A percentile compares a stretch with the other conserved stretches of the same genome.
Conservation (phyloP, 2,888 invertebrate genomes). For the Sussaba pulchella region DNA sequence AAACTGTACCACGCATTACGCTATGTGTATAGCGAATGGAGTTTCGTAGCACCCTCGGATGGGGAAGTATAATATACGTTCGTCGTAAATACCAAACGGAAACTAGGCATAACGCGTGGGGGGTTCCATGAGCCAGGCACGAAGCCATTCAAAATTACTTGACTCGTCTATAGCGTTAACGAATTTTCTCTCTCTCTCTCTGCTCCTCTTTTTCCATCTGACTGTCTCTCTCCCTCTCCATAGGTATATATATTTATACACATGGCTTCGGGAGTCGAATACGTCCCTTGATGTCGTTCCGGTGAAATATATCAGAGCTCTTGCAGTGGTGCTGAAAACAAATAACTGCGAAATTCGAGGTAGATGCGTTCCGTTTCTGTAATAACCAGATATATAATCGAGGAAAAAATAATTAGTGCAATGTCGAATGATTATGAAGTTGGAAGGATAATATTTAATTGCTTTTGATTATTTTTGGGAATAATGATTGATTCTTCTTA, state of each 20-base stretch:
- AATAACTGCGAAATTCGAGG: too few species aligned
- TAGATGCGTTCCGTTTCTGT: too few species aligned
- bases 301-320: not conserved
- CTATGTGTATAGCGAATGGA: not conserved
- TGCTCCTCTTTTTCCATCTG: too few species aligned
- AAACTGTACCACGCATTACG: slow-evolving; percentile 2
- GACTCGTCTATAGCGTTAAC: not conserved
- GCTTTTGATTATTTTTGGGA: too few species aligned
- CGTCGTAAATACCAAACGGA: slow-evolving; percentile 14
- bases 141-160: not conserved
- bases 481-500: too few species aligned
- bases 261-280: not conserved
- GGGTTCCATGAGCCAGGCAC: not conserved
- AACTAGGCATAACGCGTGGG: not conserved
- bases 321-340: too few species aligned
- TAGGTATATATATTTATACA: not conserved
- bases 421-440: too few species aligned
- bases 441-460: too few species aligned
- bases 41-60: not conserved
- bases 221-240: too few species aligned
- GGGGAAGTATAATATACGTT: slow-evolving; percentile 9
- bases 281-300: not conserved
- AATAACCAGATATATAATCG: too few species aligned
- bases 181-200: slow-evolving; percentile 1
- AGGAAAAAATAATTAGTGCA: too few species aligned